Base-by-base conservation (phyloP, 2,113 vertebrate genomes). In the Myotis brandtii region DNA sequence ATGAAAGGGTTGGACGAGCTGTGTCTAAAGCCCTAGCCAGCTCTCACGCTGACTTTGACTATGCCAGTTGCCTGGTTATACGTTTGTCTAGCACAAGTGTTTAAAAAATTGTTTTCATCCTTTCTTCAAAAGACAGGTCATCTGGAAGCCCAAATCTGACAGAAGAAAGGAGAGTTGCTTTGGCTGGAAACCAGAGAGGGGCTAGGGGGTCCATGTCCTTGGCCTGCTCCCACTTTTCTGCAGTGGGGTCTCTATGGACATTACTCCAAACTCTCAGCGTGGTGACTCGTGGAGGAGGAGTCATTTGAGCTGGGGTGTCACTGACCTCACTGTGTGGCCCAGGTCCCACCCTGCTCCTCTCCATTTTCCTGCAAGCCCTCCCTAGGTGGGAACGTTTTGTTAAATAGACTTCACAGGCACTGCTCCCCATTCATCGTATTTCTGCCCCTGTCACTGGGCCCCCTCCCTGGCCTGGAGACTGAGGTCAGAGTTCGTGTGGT, bases 61-160 rank as follows among this genome's bases (percentile, higher is more conserved):
- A 3, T 50, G 27, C 86, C 40, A 4, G 56, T 20, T 50, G 59
- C 48, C n/a, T 75, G 17, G 4, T 76, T 59, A 21, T 34, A 20
- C 32, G 67, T 73, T 48, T 67, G 30, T 59, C 25, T 82, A 52
- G 27, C 85, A 67, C 14, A 90, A 32, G 18, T 52, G 37, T 73
- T 90, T 40, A 21, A 83, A 89, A 64, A 12, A 64, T 59, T 59
- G 2, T 21, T 56, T 77, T 76, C 64, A 40, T 75, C 2, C 25
- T 96, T 75, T 52, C 56, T 69, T 91, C 27, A 83, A 83, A 75
- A 91, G 75, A 23, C 50, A 76, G 43, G 16, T 37, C 50, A 62
- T 23, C 72, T 20, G 1, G 43, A 72, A 77, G 64, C 21, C 46
- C 18, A 30, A 23, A 32, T 64, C n/a, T 48, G 46, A 27, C 25